These are phyloP conservation scores for Tenthredo notha DNA, from an alignment of 2,888 invertebrate species.

Conservation along the genomic window DNA sequence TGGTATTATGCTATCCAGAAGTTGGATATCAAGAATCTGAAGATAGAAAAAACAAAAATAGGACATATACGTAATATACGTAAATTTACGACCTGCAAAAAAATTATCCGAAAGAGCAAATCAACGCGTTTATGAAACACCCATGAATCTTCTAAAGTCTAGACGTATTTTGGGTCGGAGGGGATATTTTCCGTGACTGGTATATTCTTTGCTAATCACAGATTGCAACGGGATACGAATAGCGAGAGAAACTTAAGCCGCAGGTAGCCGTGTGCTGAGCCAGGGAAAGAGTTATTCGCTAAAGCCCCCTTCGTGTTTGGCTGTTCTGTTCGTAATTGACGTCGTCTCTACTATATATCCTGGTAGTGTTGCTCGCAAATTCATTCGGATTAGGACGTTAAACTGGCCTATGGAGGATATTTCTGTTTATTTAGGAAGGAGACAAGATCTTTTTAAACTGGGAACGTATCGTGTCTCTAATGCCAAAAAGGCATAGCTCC, in stretches of 20 bases:
- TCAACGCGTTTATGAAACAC: background rate
- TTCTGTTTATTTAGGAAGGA: background rate
- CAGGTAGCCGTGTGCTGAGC: slow-evolving; percentile 10
- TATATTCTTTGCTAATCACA: slow-evolving; percentile 22
- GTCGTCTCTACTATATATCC: background rate
- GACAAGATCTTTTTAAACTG: background rate
- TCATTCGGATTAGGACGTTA: background rate
- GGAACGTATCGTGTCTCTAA: background rate
- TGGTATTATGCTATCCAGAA: background rate
- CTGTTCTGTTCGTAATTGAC: background rate
- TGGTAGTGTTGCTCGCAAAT: background rate
- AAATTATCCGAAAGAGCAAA: background rate
- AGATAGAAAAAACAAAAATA: background rate
- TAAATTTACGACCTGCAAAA: background rate
- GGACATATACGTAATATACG: background rate
- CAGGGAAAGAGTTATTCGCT: slow-evolving; percentile 1
- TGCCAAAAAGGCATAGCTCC: too few relatives aligned
- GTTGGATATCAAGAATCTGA: background rate
- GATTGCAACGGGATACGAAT: slow-evolving; percentile 23
- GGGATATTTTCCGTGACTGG: slow-evolving; percentile 9
- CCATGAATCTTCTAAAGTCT: background rate
- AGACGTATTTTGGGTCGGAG: background rate
- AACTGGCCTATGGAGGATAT: background rate
- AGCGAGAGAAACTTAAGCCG: slow-evolving; percentile 19
- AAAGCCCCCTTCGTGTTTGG: slow-evolving; percentile 15